These are phyloP conservation scores for Proctacanthus coquilletti DNA, from an alignment of 1,140 invertebrate genomes.

Conservation along the genomic window DNA sequence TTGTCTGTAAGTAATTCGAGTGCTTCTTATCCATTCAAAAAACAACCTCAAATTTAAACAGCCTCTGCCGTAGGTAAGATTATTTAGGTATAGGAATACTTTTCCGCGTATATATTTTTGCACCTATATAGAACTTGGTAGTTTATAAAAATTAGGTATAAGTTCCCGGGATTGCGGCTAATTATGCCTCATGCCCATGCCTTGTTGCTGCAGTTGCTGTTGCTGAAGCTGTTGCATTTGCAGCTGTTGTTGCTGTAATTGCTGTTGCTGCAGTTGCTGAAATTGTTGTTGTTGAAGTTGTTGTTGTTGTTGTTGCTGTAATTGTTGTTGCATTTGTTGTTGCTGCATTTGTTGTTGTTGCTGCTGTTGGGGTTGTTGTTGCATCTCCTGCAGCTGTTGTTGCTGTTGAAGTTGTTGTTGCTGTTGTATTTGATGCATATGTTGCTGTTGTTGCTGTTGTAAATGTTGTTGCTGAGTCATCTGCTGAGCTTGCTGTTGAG, in stretches of 20 bases:
- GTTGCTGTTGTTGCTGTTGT: slow-evolving; percentile 7
- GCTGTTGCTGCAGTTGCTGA: slow-evolving; percentile 4
- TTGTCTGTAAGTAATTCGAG: too few species aligned
- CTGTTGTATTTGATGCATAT: slow-evolving; percentile 17
- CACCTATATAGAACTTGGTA: too few species aligned
- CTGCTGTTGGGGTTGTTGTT: slow-evolving; percentile 7
- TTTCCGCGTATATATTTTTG: too few species aligned
- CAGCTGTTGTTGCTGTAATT: background rate
- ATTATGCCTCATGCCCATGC: slow-evolving; percentile 4
- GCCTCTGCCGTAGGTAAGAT: too few species aligned
- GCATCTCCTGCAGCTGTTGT: slow-evolving; percentile 2
- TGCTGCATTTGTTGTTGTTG: slow-evolving; percentile 8
- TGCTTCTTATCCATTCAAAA: too few species aligned
- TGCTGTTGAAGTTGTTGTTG: slow-evolving; percentile 14
- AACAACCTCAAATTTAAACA: too few species aligned
- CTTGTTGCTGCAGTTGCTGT: slow-evolving; percentile 6
- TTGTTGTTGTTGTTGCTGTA: slow-evolving; percentile 6
- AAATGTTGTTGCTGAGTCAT: slow-evolving; percentile 1
- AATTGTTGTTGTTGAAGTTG: slow-evolving; percentile 1
- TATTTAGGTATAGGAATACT: too few species aligned
- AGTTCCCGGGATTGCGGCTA: too few species aligned
- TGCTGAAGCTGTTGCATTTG: slow-evolving; percentile 1
- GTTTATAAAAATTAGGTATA: too few species aligned
- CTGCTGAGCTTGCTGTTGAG: slow-evolving; percentile 3
- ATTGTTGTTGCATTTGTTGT: slow-evolving; percentile 4